Base-by-base conservation (phyloP, 2,797 vertebrate species). In the Thalassophryne amazonica region DNA sequence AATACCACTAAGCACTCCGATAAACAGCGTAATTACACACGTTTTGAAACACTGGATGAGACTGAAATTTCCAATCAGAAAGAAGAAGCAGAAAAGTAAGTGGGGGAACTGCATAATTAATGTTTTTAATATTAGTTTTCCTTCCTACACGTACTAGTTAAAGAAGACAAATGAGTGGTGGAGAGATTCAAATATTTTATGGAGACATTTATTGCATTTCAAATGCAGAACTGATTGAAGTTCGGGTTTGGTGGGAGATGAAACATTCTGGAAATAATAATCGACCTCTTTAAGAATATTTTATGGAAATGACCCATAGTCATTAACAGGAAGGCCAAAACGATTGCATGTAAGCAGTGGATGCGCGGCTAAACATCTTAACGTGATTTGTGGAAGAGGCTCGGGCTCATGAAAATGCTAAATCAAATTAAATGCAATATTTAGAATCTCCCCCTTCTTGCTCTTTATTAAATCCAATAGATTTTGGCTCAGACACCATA, bases 221-320 rank as follows among this genome's bases (percentile, higher is more conserved):
- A 85, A 87, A 86, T 84, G 81, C 69, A 83, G 85, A 86, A 87
- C 74, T 79, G 86, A 88, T 85, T 84, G 79, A 86, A 75, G 79
- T 83, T 83, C 81, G 73, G 81, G 80, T 76, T 80, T 69, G 68
- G 68, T 73, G 49, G 67, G 69, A 86, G 86, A 88, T 86, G 83
- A 86, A 86, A 85, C 76, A 79, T 68, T 80, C 85, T 83, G 79
- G 83, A 83, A 85, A 86, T 81, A 86, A 86, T 89, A 89, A 90
- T 76, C 73, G 80, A 73, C 76, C 86, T 78, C 69, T 88, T 85
- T 91, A 85, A 84, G 89, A 93, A 92, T 92, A 92, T 90, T 93
- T 94, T 89, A 90, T 91, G 88, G 84, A 92, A 93, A 92, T 92
- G 37, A 36, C 45, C 74, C 21, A 48, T 85, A 91, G 89, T 91